Conservation (phyloP, 2,888 invertebrate species). For the Eupithecia insigniata region DNA sequence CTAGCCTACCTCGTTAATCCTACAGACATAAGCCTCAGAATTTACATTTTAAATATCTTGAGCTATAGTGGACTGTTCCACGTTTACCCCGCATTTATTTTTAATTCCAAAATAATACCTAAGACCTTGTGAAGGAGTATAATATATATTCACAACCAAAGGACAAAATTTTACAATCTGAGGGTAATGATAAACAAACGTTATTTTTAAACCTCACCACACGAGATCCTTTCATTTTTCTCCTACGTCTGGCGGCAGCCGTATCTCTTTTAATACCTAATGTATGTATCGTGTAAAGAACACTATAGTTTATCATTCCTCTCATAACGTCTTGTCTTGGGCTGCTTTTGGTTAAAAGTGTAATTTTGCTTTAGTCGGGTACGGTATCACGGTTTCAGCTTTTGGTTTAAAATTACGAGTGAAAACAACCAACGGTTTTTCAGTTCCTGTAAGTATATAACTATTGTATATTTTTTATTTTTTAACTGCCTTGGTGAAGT, state of each 20-base stretch:
- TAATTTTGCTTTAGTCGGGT: conserved; percentile 63
- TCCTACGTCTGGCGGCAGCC: background rate
- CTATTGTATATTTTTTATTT: conserved; percentile 53
- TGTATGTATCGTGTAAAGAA: background rate
- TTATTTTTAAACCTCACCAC: background rate
- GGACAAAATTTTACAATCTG: background rate
- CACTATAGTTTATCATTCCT: conserved; percentile 14
- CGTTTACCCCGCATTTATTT: background rate
- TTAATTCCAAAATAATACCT: background rate
- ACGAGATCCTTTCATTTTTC: background rate
- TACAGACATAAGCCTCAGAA: background rate
- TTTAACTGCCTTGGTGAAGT: conserved; percentile 46
- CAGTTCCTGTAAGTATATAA: conserved; percentile 63
- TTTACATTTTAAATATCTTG: background rate
- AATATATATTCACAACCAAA: conserved; percentile 1
- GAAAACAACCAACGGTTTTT: conserved; percentile 54
- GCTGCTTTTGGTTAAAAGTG: conserved; percentile 58
- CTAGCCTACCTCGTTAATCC: background rate
- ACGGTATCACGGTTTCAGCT: conserved; percentile 55
- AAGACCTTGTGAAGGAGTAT: background rate
- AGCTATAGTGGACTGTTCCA: background rate
- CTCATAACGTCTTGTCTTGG: conserved; percentile 13
- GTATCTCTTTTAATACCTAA: background rate
- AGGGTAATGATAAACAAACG: background rate
- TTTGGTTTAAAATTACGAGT: conserved; percentile 60